phyloP scores from a whole-genome alignment of 2,888 invertebrate species.

The Hesperia comma region DNA sequence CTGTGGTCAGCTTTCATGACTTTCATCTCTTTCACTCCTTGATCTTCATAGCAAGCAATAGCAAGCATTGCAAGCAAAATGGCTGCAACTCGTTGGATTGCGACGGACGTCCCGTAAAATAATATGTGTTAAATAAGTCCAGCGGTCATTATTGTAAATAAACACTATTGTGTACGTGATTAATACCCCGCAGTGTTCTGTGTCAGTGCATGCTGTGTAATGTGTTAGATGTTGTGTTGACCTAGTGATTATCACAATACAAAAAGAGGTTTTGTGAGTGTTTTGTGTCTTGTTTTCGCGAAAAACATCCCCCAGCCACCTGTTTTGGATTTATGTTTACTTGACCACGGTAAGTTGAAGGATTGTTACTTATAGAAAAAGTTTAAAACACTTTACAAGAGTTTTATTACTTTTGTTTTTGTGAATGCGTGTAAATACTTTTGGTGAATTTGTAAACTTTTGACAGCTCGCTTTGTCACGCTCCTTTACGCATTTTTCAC shows the following conservation, averaged over 20 bases:
- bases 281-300: conserved; percentile 77
- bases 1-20: too few species aligned
- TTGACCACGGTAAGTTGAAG: conserved; percentile 71
- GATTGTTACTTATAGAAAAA: not conserved
- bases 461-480: conserved; percentile 64
- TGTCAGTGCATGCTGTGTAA: conserved; percentile 67
- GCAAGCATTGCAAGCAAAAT: conserved; percentile 61
- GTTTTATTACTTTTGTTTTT: conserved; percentile 52
- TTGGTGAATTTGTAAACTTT: conserved; percentile 60
- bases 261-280: conserved; percentile 67
- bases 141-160: conserved; percentile 68
- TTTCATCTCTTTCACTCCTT: conserved; percentile 56
- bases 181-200: conserved; percentile 56
- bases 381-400: conserved; percentile 39
- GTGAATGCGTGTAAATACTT: conserved; percentile 62
- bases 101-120: conserved; percentile 72
- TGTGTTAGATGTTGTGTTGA: conserved; percentile 61
- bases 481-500: conserved; percentile 49
- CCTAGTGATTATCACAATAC: conserved; percentile 56
- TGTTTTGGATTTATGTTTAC: conserved; percentile 81
- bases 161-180: conserved; percentile 63
- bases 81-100: conserved; percentile 72
- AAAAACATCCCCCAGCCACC: conserved; percentile 64
- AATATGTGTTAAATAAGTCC: conserved; percentile 61
- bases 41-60: conserved; percentile 41